phyloP scores from a whole-genome alignment of 2,113 vertebrate species.

The Capra hircus region DNA sequence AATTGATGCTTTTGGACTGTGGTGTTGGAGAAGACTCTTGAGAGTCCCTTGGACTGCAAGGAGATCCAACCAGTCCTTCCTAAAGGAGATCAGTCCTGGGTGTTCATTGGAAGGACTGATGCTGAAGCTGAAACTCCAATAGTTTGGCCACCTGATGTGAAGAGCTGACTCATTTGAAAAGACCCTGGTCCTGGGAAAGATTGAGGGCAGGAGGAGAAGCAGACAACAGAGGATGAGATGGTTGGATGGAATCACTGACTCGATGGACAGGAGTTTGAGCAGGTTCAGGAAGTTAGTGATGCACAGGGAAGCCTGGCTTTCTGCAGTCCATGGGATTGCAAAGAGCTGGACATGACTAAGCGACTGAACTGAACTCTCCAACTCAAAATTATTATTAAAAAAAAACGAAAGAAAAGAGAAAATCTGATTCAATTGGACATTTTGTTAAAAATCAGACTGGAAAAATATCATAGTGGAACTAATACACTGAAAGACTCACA shows the following conservation, averaged over 20 bases:
- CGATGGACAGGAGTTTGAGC: not conserved
- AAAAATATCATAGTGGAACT: constrained; percentile 62
- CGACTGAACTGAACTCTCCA: not conserved
- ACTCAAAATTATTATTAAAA: not conserved
- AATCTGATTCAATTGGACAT: not conserved
- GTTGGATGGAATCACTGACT: not conserved
- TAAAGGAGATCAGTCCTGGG: too few species aligned
- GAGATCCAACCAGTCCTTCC: not conserved
- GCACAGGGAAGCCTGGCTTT: not conserved
- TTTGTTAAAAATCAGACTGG: not conserved
- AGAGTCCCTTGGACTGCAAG: not conserved
- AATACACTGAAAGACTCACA: constrained; percentile 51
- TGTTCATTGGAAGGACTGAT: not conserved
- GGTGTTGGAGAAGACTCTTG: not conserved
- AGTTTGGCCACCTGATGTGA: not conserved
- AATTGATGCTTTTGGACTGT: not conserved
- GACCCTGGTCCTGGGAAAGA: not conserved
- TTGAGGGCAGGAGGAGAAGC: not conserved
- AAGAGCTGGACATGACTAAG: not conserved
- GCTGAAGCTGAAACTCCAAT: not conserved
- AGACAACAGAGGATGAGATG: accelerated
- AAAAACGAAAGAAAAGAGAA: not conserved
- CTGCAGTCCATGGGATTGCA: not conserved
- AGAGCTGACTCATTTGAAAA: not conserved
- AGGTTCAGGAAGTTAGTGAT: accelerated